Evolutionary conservation across 2,797 vertebrate species (phyloP), one percentile per base, ranked within the genome.

Genomic region (Pangasius djambal): DNA sequence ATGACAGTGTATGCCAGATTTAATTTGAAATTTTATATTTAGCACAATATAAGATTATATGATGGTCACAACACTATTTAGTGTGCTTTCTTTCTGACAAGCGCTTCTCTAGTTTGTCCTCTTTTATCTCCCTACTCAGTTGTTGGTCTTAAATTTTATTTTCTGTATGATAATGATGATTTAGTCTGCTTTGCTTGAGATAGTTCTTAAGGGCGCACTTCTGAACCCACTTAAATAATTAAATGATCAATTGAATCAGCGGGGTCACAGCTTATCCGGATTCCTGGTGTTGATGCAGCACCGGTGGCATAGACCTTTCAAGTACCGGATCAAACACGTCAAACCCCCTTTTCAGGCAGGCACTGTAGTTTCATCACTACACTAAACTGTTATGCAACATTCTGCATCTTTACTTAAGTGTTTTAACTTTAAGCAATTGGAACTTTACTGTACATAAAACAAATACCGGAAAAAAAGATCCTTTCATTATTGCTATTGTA

Each of bases 181-280:
- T 13, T 75, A 48, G 72, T 75, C 40, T 75, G 72, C 72, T 48
- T 48, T 75, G 72, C 48, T 28, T 75, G 40, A 75, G 72, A 75
- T 1, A 10, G 40, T 25, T 75, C 72, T 48, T 48, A 75, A 75
- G 22, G 48, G 22, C 22, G 28, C 22, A 48, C 37, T 22, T 20
- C 20, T 74, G 37, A 74, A 74, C 37, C 37, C 37, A 22, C 40
- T 75, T 48, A 48, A 75, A 75, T 75, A 75, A 48, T 48, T 22
- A 44, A 44, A 12, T 44, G 70, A 44, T 4, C 37, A 44, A 12
- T 40, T 75, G 31, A 12, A 44, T 12, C 4, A 6, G 20, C 48
- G 20, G 72, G 72, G 22, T 75, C 40, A 48, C 40, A 75, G 18
- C 9, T 48, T 75, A 75, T 44, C 40, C 22, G 4, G 40, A 75